Evolutionary conservation across 2,888 invertebrate genomes (phyloP).

Genomic region (Protodeltote pygarga): DNA sequence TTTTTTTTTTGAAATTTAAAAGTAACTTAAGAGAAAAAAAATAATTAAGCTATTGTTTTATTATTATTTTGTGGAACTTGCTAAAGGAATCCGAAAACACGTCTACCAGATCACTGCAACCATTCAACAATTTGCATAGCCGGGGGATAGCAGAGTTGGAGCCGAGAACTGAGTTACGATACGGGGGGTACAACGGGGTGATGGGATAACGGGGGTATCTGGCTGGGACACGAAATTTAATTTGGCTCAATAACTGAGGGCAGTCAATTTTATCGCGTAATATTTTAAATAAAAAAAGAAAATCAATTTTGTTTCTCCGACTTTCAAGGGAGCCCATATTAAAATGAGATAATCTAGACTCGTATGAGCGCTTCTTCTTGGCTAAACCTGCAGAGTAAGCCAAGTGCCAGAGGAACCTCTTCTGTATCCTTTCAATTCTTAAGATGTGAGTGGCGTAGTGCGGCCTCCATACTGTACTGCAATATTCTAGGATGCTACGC

Average conservation of each 20-base stretch:
- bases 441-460: not conserved
- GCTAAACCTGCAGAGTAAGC: not conserved
- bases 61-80: too few species aligned
- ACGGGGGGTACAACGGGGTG: too few species aligned
- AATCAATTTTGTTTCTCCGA: not conserved
- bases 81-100: too few species aligned
- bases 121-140: too few species aligned
- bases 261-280: not conserved
- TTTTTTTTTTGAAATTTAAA: too few species aligned
- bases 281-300: not conserved
- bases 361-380: not conserved
- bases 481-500: not conserved
- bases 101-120: too few species aligned
- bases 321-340: not conserved
- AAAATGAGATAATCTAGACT: not conserved
- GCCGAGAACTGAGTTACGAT: too few species aligned
- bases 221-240: too few species aligned
- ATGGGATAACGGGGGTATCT: too few species aligned
- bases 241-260: not conserved
- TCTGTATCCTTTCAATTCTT: not conserved
- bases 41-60: too few species aligned
- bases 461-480: not conserved
- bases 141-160: too few species aligned
- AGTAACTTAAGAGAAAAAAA: too few species aligned
- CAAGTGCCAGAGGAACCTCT: not conserved